Conservation (phyloP, 1,140 invertebrate genomes). For the Mactra quadrangularis region DNA sequence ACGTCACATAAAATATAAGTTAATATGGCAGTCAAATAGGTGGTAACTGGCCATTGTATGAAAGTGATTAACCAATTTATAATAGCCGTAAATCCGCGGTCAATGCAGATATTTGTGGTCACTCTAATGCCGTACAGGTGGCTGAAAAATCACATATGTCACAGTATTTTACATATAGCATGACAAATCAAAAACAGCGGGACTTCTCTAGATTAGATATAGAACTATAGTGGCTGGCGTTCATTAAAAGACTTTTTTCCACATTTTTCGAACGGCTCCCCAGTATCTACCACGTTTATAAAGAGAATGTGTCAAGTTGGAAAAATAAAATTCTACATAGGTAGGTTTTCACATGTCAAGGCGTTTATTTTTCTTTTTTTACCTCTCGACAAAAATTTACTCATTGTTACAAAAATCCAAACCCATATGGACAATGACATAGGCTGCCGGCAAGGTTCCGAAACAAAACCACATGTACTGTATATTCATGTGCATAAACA, state of each 20-base stretch:
- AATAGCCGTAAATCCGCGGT: neutral
- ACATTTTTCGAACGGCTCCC: neutral
- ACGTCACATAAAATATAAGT: no score
- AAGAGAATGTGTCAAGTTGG: neutral
- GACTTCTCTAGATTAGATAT: neutral
- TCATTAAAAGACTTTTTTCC: neutral
- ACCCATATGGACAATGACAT: no score
- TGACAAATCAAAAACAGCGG: neutral
- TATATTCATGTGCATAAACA: no score
- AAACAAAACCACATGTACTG: no score
- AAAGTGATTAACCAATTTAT: conserved; percentile 1
- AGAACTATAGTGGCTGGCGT: neutral
- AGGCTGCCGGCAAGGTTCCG: no score
- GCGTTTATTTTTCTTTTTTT: no score
- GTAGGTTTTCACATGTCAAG: no score
- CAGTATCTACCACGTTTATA: neutral
- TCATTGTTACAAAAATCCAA: no score
- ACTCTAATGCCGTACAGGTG: conserved; percentile 27
- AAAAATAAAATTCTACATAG: neutral
- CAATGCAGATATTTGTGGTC: conserved; percentile 25
- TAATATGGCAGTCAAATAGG: neutral
- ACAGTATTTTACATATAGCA: neutral
- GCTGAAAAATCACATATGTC: neutral
- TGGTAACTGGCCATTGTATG: neutral
- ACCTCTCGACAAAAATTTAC: no score